Evolutionary conservation across 2,113 vertebrate genomes (phyloP).

Genomic region (Cnemophilus loriae): DNA sequence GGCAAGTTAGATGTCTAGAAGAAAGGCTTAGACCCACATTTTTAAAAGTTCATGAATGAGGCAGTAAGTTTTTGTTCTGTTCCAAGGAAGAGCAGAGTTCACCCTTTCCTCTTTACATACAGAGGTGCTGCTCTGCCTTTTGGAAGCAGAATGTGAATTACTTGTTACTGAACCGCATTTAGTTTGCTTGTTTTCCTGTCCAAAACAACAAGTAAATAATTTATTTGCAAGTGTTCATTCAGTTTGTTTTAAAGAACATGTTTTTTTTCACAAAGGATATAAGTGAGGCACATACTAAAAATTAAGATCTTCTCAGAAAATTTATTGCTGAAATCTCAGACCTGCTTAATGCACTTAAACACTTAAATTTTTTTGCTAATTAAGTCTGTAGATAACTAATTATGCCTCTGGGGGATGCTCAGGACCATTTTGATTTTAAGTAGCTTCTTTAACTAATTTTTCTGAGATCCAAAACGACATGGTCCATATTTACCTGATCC

Average conservation of each 20-base stretch:
- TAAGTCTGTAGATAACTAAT: background rate
- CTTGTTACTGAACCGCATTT: background rate
- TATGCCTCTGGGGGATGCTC: background rate
- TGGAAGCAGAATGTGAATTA: background rate
- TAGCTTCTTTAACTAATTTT: background rate
- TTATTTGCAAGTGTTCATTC: background rate
- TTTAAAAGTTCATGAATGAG: background rate
- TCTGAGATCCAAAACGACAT: background rate
- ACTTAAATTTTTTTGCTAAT: background rate
- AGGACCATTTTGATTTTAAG: background rate
- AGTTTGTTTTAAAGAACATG: background rate
- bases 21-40: background rate
- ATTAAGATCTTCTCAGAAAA: background rate
- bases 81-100: background rate
- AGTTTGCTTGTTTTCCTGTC: background rate
- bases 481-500: fast-evolving
- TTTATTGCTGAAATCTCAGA: background rate
- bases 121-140: background rate
- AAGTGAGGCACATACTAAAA: background rate
- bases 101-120: background rate
- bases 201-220: background rate
- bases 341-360: background rate
- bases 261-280: background rate
- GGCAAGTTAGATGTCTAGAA: background rate
- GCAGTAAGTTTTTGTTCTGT: background rate